A percentile compares a stretch with the other conserved stretches of the same genome.
Evolutionary conservation across 2,888 invertebrate genomes (phyloP).

Genomic region (Synanthedon tipuliformis): DNA sequence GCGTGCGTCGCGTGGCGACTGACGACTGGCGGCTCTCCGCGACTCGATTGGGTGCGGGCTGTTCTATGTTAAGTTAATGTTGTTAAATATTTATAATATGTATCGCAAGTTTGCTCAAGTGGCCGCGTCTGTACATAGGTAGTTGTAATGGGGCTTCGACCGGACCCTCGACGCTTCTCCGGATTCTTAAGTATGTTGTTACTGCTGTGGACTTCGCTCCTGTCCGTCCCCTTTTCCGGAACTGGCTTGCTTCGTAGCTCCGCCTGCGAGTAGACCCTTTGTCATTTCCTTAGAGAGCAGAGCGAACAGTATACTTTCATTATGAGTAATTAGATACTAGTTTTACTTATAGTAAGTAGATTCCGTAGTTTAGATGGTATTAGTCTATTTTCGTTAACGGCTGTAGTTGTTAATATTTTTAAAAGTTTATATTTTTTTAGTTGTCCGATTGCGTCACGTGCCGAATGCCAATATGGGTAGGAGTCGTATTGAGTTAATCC

Average conservation of each 20-base stretch:
- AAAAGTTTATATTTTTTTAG: constrained; percentile 64
- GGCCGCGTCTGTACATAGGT: constrained; percentile 58
- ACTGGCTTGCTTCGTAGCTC: constrained; percentile 43
- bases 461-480: constrained; percentile 35
- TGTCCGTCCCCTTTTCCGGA: constrained; percentile 23
- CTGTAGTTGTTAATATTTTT: constrained; percentile 68
- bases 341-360: constrained; percentile 57
- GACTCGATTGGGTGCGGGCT: constrained; percentile 12
- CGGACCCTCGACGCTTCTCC: constrained; percentile 23
- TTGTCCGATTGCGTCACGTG: constrained; percentile 41
- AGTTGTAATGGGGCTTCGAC: constrained; percentile 40
- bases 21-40: constrained; percentile 13
- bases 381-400: constrained; percentile 69
- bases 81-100: constrained; percentile 32
- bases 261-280: constrained; percentile 23
- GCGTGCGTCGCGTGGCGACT: constrained; percentile 18
- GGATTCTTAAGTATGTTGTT: constrained; percentile 22
- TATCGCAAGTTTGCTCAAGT: constrained; percentile 49
- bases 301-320: constrained; percentile 55
- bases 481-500: constrained; percentile 24
- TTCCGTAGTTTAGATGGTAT: constrained; percentile 65
- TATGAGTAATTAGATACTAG: constrained; percentile 61
- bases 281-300: constrained; percentile 54
- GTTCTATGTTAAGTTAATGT: constrained; percentile 26
- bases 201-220: constrained; percentile 21